Base-by-base conservation (phyloP, 1,140 invertebrate genomes). In the Papilio polytes region DNA sequence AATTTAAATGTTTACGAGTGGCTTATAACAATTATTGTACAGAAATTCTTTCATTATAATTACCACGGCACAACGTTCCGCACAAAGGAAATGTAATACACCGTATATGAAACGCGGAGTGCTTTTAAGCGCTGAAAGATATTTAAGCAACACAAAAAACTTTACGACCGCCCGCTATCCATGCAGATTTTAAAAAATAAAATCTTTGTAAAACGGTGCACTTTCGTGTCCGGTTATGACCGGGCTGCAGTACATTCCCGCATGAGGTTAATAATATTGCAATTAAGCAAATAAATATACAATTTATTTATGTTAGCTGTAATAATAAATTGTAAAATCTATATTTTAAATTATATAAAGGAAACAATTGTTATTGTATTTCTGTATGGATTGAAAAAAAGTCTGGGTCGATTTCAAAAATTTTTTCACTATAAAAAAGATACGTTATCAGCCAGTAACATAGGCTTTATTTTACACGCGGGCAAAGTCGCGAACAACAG, bases 51-150 rank as follows among this genome's bases (percentile, higher is more conserved):
- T 74, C 73, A 74, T 74, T 74, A 74, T 20, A 74, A 74, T 48
- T 53, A 74, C 73, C 8, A 20, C 73, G 46, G 73, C 46, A 22
- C 20, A 74, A 51, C 73, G 72, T 74, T 46, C 48, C 72, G 73
- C 44, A 74, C 73, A 74, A 74, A 74, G 73, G 44, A 74, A 53
- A 74, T 46, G 73, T 74, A 74, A 74, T 74, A 48, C 48, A 20
- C 73, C 44, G 20, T 46, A 74, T 51, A 51, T 51, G 73, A 74
- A 74, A 48, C 72, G 44, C 44, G 20, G 20, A 74, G 73, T 74
- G 73, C 73, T 74, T 74, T 74, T 74, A 74, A 74, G 73, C 73
- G 73, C 73, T 74, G 44, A 74, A 74, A 74, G 73, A 74, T 74
- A 74, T 74, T 74, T 74, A 74, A 74, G 46, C 41, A 74, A 74